Evolutionary conservation across 2,797 vertebrate species (phyloP), one percentile per base, ranked within the genome.

Genomic region (Sebastolobus alascanus): DNA sequence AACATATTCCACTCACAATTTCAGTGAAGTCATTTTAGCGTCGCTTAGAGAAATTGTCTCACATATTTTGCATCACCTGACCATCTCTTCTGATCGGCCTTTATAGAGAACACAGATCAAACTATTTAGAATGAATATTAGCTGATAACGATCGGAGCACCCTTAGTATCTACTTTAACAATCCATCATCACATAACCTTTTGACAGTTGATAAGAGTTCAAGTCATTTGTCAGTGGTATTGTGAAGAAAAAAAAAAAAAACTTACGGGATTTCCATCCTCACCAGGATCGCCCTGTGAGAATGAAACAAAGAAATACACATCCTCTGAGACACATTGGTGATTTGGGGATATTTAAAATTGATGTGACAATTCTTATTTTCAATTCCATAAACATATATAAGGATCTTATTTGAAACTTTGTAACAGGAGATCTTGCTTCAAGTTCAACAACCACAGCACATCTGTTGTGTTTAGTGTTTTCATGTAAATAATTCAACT

Each of bases 211-310:
- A 29, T 52, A 22, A 35, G 9, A 83, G 50, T 18, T 25, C 18
- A 71, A 71, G 22, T 1, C 2, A 54, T 3, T 52, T 2, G 10
- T 64, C 2, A 50, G 20, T 59, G 16, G 5, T 33, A 4, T 27
- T 31, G 9, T 29, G 8, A 2, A n/a, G 5, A 5, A 3, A 66
- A 35, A 35, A 31, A 4, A 60, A 54, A 14, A 31, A 3, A 31
- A 97, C 98, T 97, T 94, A 99, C 98, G 0, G 95, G 92, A 82
- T 95, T 98, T 52, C 98, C 98, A 0, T 99, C 97, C 93, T 98
- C 97, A 0, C 98, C 98, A 4, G 98, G 97, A 88, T 97, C 97
- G 0, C 98, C 98, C 98, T 99, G 82, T 73, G n/a, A 87, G 50
- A 84, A 59, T 7, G 59, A 74, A 71, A 80, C 16, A 61, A 72